Evolutionary conservation across 2,797 vertebrate species (phyloP), one percentile per base, ranked within the genome.

Genomic region (Cuniculus paca): DNA sequence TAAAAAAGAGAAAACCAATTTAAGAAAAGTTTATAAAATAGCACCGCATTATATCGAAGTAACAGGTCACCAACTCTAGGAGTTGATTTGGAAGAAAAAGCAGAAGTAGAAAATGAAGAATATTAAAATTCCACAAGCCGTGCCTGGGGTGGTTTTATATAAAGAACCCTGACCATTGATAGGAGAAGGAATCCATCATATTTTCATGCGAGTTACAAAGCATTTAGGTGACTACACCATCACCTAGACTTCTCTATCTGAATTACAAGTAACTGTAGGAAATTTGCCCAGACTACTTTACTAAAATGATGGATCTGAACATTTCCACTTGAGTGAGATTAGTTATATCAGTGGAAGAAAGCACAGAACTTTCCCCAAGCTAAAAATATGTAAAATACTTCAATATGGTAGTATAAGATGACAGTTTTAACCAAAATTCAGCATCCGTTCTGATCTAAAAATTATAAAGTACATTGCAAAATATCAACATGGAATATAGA

Each of bases 21-120:
- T 97, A 88, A 68, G 3, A 79, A 88, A 72, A 81, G 5, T 24
- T 61, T 81, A 14, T 17, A 86, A 89, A 75, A 84, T 24, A n/a
- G 1, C 26, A 61, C 22, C 20, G 48, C 14, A 85, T 50, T 65
- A 89, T 75, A 45, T 84, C n/a, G 83, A 83, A 22, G n/a, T 60
- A 85, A 74, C 2, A 60, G 42, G 16, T 87, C 39, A 96, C 81
- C 65, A 84, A 24, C 0, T 75, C 6, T 4, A 5, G 52, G 19
- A 11, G 2, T 79, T 56, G 28, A 7, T 28, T 81, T 26, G 94
- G 36, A 93, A 88, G 13, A 50, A 92, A 70, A 80, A 70, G 34
- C 5, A 58, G 45, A 74, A 58, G 6, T 74, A 54, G 34, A 91
- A 94, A 94, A 8, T 75, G 56, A 79, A 93, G 45, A 48, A 86